Conservation (phyloP, 2,797 vertebrate genomes). For the Iguana delicatissima region DNA sequence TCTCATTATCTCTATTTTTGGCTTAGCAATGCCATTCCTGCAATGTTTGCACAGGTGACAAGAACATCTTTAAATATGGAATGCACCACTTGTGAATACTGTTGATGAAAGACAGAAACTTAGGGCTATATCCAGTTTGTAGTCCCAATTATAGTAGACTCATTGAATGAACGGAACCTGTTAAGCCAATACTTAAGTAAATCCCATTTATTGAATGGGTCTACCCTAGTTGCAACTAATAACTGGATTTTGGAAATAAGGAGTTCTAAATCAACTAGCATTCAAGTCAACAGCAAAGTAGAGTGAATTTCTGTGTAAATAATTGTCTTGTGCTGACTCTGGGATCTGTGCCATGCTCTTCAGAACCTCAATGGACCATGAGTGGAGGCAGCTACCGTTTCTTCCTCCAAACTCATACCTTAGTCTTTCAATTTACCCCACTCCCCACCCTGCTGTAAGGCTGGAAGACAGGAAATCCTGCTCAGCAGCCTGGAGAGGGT, state of each 20-base stretch:
- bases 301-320: not conserved
- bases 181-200: no score
- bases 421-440: no score
- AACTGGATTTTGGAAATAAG: no score
- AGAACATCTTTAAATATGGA: constrained; percentile 1
- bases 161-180: no score
- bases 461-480: not conserved
- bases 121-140: no score
- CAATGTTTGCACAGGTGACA: not conserved
- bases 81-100: not conserved
- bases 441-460: no score
- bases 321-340: not conserved
- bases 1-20: not conserved
- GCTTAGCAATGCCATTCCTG: not conserved
- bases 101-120: not conserved
- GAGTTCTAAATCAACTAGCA: not conserved
- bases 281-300: not conserved
- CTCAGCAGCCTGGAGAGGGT: not conserved
- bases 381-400: not conserved
- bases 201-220: no score
- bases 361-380: not conserved
- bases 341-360: not conserved
- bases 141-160: no score
- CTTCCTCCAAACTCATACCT: not conserved
- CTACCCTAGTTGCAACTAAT: no score